A percentile compares a stretch with the other conserved stretches of the same genome.
Evolutionary conservation across 2,888 invertebrate genomes (phyloP).

Genomic region (Eupsilia transversa): DNA sequence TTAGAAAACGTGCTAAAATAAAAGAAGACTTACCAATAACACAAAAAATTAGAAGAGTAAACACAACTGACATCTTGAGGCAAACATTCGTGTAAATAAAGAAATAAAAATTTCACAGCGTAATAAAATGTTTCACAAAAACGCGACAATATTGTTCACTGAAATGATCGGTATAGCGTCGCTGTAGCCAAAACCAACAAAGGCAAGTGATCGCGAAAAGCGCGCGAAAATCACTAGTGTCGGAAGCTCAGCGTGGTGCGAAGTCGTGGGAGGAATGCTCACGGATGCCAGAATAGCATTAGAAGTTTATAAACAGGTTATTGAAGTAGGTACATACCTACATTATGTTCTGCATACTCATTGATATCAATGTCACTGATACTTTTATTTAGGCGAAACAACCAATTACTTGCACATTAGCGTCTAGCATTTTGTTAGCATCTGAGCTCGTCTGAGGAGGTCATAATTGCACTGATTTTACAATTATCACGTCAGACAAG

Average conservation of each 20-base stretch:
- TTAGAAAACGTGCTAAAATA: accelerated
- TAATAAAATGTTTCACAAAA: constrained; percentile 19
- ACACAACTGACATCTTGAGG: constrained; percentile 76
- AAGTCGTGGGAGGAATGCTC: constrained; percentile 75
- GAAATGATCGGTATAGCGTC: constrained; percentile 26
- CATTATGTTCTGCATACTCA: constrained; percentile 50
- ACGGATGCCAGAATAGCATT: constrained; percentile 75
- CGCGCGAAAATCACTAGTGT: constrained; percentile 81
- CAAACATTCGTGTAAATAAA: constrained; percentile 71
- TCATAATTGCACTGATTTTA: constrained; percentile 56
- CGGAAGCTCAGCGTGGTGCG: constrained; percentile 65
- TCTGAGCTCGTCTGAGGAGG: constrained; percentile 17
- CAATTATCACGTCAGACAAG: constrained; percentile 49
- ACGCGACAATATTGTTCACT: constrained; percentile 26
- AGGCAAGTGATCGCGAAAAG: constrained; percentile 82
- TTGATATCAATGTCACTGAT: constrained; percentile 62
- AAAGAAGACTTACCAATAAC: constrained; percentile 74
- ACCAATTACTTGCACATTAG: constrained; percentile 55
- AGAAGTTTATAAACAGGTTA: constrained; percentile 71
- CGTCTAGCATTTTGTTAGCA: constrained; percentile 42
- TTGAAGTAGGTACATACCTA: constrained; percentile 52
- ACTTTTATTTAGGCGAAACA: constrained; percentile 51
- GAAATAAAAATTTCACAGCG: constrained; percentile 25
- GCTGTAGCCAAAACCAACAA: constrained; percentile 54
- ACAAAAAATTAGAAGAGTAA: constrained; percentile 71